Conservation (phyloP, 2,888 invertebrate genomes). For the Pterostichus madidus region DNA sequence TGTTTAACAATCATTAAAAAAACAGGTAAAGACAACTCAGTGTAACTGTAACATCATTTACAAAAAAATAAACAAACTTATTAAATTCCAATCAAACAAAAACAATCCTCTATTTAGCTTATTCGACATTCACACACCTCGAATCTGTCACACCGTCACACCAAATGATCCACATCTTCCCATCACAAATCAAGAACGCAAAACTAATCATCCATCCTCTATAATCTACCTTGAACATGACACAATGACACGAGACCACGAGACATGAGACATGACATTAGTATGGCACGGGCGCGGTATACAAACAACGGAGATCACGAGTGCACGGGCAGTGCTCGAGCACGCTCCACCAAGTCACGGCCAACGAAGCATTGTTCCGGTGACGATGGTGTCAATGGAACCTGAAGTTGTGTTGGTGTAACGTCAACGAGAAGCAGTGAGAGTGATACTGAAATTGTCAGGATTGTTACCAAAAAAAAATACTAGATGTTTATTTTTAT, state of each 20-base stretch:
- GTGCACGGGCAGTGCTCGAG: not conserved
- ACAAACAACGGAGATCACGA: too few species aligned
- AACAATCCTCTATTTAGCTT: too few species aligned
- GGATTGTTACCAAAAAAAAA: too few species aligned
- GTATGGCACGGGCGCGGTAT: not conserved
- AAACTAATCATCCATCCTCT: not conserved
- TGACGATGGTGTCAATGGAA: not conserved
- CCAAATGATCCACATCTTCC: not conserved
- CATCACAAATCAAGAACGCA: constrained; percentile 19
- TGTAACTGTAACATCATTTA: too few species aligned
- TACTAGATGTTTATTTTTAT: too few species aligned
- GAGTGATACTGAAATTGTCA: not conserved
- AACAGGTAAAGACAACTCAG: too few species aligned
- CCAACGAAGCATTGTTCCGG: constrained; percentile 6
- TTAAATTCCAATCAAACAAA: too few species aligned
- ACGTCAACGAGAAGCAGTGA: not conserved
- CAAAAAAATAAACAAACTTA: too few species aligned
- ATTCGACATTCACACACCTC: not conserved
- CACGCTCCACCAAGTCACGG: not conserved
- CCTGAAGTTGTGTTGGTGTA: not conserved
- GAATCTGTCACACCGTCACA: not conserved
- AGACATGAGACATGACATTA: not conserved
- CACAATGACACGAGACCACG: not conserved
- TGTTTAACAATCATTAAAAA: too few species aligned
- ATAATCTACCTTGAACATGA: not conserved